These are phyloP conservation scores for Brevimyrus niger DNA, from an alignment of 2,113 vertebrate species.

Conservation along the genomic window DNA sequence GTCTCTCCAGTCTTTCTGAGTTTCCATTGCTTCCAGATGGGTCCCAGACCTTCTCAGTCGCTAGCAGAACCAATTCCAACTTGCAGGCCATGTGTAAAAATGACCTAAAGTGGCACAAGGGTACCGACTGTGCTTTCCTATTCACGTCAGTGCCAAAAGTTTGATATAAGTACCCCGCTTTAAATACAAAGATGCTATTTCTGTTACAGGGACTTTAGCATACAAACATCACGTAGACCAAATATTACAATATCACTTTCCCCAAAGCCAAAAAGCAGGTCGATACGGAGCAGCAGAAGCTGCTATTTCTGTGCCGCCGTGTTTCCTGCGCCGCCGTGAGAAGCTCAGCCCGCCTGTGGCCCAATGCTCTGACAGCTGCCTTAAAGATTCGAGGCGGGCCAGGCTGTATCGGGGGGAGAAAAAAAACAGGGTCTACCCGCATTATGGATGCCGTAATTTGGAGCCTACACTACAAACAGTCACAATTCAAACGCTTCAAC, in stretches of 20 bases:
- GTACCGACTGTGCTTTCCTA: not conserved
- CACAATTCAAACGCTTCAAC: no score
- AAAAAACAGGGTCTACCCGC: no score
- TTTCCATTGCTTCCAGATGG: not conserved
- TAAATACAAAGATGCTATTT: not conserved
- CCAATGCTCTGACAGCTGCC: not conserved
- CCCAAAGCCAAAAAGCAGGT: not conserved
- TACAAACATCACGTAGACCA: not conserved
- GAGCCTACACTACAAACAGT: no score
- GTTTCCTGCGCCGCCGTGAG: not conserved
- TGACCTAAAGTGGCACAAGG: not conserved
- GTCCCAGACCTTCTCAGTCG: not conserved
- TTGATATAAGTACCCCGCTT: not conserved
- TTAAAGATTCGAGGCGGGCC: not conserved
- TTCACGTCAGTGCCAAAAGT: not conserved
- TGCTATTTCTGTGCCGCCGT: not conserved
- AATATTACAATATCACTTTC: not conserved
- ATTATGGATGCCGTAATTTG: no score
- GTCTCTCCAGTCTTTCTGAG: not conserved
- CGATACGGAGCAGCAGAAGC: not conserved
- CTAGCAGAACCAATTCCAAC: not conserved
- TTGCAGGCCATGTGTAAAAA: not conserved
- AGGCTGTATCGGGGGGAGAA: not conserved
- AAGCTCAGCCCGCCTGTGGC: not conserved
- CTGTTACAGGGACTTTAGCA: not conserved